These are phyloP conservation scores for Lophochroa leadbeateri DNA, from an alignment of 2,113 vertebrate genomes.

Conservation along the genomic window DNA sequence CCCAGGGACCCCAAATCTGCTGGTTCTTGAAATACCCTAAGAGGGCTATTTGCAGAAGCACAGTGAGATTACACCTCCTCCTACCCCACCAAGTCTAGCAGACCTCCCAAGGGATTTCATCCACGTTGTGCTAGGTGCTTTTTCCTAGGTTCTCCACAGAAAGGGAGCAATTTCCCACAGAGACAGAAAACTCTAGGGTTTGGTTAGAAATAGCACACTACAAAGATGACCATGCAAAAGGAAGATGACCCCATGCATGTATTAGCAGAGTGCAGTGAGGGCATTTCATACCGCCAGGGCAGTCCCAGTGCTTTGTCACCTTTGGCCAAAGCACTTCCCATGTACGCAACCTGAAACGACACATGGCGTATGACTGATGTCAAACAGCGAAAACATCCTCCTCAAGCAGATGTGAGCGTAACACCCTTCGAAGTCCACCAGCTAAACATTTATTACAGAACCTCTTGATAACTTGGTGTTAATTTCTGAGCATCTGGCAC, in stretches of 20 bases:
- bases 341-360: fast-evolving
- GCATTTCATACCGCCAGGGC: fast-evolving
- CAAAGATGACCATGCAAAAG: not conserved
- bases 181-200: not conserved
- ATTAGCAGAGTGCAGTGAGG: not conserved
- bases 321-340: not conserved
- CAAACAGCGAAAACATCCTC: fast-evolving
- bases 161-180: not conserved
- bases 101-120: not conserved
- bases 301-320: not conserved
- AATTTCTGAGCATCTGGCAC: not conserved
- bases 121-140: fast-evolving
- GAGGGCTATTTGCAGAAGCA: not conserved
- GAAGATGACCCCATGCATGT: fast-evolving
- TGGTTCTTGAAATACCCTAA: not conserved
- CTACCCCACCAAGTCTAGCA: fast-evolving
- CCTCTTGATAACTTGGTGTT: fast-evolving
- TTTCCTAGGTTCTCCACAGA: not conserved
- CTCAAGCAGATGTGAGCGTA: fast-evolving
- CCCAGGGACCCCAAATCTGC: too few species aligned
- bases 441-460: not conserved
- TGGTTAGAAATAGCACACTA: fast-evolving
- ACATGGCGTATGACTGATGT: fast-evolving
- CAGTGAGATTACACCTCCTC: not conserved
- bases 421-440: not conserved